Percentiles rank a stretch among this genome's conserved stretches.
These are phyloP conservation scores for Sinocyclocheilus grahami DNA, from an alignment of 2,113 vertebrate genomes.

Conservation along the genomic window DNA sequence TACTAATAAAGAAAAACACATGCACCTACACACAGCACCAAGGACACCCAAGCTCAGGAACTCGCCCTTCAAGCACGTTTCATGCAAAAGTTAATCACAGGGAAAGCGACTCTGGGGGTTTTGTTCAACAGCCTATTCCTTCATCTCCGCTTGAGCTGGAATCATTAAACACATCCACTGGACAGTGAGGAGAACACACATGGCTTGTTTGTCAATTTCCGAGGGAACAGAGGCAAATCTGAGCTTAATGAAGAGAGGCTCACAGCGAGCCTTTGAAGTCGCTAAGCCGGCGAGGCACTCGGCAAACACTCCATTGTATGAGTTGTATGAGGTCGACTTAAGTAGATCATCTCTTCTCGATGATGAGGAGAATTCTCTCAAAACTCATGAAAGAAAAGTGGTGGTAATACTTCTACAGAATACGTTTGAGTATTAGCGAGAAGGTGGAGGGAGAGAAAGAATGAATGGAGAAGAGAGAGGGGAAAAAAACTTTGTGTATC, in stretches of 20 bases:
- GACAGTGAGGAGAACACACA: constrained; percentile 38
- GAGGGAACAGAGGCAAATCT: constrained; percentile 39
- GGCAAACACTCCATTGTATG: constrained; percentile 35
- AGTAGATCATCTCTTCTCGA: constrained; percentile 17
- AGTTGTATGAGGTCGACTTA: constrained; percentile 4
- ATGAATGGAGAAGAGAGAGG: background rate
- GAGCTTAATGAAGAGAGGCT: constrained; percentile 37
- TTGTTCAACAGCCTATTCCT: constrained; percentile 34
- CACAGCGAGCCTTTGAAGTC: constrained; percentile 38
- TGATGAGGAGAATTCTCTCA: constrained; percentile 34
- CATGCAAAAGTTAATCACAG: constrained; percentile 20
- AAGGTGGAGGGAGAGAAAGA: background rate
- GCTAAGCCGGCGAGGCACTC: constrained; percentile 23
- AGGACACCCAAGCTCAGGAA: constrained; percentile 19
- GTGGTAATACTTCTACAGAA: constrained; percentile 12
- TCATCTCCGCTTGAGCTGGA: constrained; percentile 33
- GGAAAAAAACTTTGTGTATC: background rate
- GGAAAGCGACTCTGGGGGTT: constrained; percentile 14
- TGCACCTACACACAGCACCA: background rate
- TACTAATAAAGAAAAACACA: background rate
- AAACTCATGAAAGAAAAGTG: constrained; percentile 24
- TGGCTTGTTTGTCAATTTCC: constrained; percentile 41
- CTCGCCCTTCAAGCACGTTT: constrained; percentile 28
- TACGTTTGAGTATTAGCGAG: background rate
- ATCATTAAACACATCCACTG: constrained; percentile 42